A percentile compares a stretch with the other conserved stretches of the same genome.
Conservation (phyloP, 1,140 invertebrate species). For the Drosophila pseudoobscura region DNA sequence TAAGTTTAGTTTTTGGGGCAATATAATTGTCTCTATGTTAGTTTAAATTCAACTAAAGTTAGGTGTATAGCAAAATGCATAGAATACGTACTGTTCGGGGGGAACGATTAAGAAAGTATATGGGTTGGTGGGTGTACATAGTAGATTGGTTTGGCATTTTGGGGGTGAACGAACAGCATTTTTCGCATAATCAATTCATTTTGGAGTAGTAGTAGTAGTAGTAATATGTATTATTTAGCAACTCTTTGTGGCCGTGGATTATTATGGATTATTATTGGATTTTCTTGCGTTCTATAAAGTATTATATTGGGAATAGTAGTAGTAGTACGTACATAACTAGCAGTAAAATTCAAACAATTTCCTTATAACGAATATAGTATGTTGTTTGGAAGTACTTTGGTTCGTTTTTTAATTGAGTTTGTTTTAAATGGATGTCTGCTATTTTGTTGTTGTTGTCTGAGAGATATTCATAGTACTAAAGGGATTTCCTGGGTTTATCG, state of each 20-base stretch:
- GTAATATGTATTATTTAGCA: too few relatives aligned
- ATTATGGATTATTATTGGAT: conserved; percentile 16
- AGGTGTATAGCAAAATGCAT: conserved; percentile 53
- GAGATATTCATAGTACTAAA: too few relatives aligned
- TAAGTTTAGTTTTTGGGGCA: conserved; percentile 20
- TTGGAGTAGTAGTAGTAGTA: conserved; percentile 20
- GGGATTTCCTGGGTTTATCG: too few relatives aligned
- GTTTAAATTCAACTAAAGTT: conserved; percentile 16
- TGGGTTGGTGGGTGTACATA: conserved; percentile 4
- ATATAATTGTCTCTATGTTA: conserved; percentile 29
- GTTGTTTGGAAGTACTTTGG: conserved; percentile 18
- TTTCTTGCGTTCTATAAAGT: conserved; percentile 8
- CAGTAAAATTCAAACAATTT: conserved; percentile 35
- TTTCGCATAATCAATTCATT: conserved; percentile 33
- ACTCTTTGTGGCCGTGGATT: not conserved
- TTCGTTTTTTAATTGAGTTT: conserved; percentile 16
- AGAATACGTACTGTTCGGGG: conserved; percentile 42
- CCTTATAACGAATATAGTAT: conserved; percentile 11
- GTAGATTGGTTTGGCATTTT: conserved; percentile 7
- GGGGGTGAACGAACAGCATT: conserved; percentile 37
- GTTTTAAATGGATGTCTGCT: too few relatives aligned
- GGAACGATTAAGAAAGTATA: conserved; percentile 10
- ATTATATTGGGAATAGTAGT: conserved; percentile 19
- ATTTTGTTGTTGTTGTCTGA: too few relatives aligned
- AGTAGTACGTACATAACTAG: conserved; percentile 40